Evolutionary conservation across 2,113 vertebrate species (phyloP).

Genomic region (Amazona vittata): DNA sequence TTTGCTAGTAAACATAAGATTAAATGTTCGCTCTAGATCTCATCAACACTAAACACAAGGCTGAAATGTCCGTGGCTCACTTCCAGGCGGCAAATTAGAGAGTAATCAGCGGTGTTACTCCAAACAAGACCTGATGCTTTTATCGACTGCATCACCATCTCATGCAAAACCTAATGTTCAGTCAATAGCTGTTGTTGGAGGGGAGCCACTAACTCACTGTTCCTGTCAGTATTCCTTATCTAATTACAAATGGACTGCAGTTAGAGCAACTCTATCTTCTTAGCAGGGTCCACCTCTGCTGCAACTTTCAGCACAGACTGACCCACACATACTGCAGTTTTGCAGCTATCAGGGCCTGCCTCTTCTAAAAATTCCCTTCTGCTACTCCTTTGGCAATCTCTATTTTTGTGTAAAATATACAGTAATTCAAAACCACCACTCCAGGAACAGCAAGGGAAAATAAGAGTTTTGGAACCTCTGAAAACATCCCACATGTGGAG

Average conservation of each 20-base stretch:
- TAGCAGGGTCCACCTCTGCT: neutral
- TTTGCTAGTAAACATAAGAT: constrained; percentile 70
- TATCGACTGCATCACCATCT: constrained; percentile 76
- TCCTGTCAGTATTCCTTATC: constrained; percentile 76
- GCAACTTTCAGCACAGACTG: constrained; percentile 22
- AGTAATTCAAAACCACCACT: neutral
- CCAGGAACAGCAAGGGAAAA: neutral
- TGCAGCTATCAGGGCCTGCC: neutral
- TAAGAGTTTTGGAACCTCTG: neutral
- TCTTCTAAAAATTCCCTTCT: neutral
- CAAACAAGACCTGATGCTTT: constrained; percentile 76
- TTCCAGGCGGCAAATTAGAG: constrained; percentile 79
- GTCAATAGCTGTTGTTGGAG: constrained; percentile 77
- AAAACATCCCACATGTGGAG: neutral
- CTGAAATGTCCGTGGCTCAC: constrained; percentile 70
- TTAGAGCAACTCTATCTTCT: constrained; percentile 53
- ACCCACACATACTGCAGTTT: neutral
- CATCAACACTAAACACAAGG: constrained; percentile 66
- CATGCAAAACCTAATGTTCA: constrained; percentile 71
- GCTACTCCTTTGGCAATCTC: neutral
- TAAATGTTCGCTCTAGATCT: constrained; percentile 61
- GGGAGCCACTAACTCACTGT: constrained; percentile 72
- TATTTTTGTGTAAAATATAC: neutral
- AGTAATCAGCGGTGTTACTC: constrained; percentile 61
- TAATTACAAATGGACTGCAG: constrained; percentile 72